A percentile compares a stretch with the other conserved stretches of the same genome.
Conservation (phyloP, 2,888 invertebrate genomes). For the Drosophila stalkeri region DNA sequence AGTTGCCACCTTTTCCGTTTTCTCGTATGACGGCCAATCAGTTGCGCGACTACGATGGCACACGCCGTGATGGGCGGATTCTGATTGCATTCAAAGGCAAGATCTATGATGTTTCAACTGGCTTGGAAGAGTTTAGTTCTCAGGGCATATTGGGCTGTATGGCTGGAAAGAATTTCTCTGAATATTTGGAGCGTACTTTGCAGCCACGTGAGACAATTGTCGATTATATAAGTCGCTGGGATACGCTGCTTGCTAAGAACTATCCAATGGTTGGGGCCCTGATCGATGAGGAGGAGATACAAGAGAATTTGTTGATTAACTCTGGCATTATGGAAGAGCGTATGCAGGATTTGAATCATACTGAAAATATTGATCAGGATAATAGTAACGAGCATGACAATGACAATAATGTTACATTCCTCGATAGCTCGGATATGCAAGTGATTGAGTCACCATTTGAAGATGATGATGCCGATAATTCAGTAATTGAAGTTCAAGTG, state of each 20-base stretch:
- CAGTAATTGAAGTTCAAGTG: background rate
- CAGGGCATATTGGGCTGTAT: conserved; percentile 30
- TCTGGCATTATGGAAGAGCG: background rate
- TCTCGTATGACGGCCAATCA: background rate
- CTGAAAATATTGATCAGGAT: background rate
- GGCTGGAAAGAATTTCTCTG: conserved; percentile 50
- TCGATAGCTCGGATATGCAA: background rate
- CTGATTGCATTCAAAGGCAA: conserved; percentile 49
- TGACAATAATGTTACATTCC: background rate
- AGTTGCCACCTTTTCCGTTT: conserved; percentile 13
- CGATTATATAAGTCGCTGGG: conserved; percentile 23
- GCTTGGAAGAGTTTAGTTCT: conserved; percentile 31
- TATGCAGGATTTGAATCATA: background rate
- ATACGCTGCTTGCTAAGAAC: conserved; percentile 2
- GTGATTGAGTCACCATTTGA: background rate
- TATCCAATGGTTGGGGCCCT: conserved; percentile 11
- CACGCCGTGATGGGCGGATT: conserved; percentile 54
- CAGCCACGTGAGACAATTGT: background rate
- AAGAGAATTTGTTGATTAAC: background rate
- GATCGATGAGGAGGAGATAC: background rate
- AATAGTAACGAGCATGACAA: background rate
- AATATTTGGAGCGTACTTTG: conserved; percentile 27
- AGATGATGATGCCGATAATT: background rate
- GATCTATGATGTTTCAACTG: conserved; percentile 56
- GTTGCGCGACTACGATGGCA: conserved; percentile 48